Conservation (phyloP, 2,888 invertebrate species). For the Anthophora plumipes region DNA sequence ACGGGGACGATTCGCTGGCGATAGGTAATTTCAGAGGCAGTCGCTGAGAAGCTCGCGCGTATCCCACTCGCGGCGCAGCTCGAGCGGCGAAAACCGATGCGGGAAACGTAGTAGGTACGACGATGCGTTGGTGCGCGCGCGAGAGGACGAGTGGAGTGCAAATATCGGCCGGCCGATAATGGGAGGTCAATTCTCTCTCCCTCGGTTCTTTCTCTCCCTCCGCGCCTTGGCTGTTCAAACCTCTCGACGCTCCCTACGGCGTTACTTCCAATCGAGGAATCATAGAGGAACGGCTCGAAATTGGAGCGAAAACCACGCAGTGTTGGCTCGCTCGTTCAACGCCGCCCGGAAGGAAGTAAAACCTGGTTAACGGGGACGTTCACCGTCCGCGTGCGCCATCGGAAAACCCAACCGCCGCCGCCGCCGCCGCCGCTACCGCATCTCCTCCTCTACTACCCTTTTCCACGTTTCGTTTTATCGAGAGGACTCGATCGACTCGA, state of each 20-base stretch:
- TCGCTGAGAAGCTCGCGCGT: background rate
- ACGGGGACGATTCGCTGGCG: background rate
- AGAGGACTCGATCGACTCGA: conserved; percentile 40
- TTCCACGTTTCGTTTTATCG: conserved; percentile 19
- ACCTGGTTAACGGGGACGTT: conserved; percentile 42
- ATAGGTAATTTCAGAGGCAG: background rate
- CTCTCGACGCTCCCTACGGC: conserved; percentile 69
- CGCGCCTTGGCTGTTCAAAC: conserved; percentile 59
- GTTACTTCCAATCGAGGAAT: conserved; percentile 73
- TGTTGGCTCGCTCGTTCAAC: conserved; percentile 27
- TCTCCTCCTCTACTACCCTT: background rate
- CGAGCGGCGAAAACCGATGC: background rate
- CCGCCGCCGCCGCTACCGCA: too few species aligned
- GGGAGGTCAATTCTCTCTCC: conserved; percentile 77
- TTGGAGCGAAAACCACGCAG: conserved; percentile 50
- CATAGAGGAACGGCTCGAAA: conserved; percentile 63
- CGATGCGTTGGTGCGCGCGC: conserved; percentile 63
- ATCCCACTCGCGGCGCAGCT: background rate
- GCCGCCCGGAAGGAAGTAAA: conserved; percentile 49
- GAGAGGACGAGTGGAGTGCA: conserved; percentile 82
- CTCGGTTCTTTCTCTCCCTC: conserved; percentile 41
- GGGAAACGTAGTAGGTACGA: conserved; percentile 12
- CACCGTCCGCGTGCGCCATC: background rate
- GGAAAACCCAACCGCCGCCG: background rate
- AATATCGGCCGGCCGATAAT: conserved; percentile 83